These are phyloP conservation scores for Dioctria rufipes DNA, from an alignment of 2,888 invertebrate genomes.

Conservation along the genomic window DNA sequence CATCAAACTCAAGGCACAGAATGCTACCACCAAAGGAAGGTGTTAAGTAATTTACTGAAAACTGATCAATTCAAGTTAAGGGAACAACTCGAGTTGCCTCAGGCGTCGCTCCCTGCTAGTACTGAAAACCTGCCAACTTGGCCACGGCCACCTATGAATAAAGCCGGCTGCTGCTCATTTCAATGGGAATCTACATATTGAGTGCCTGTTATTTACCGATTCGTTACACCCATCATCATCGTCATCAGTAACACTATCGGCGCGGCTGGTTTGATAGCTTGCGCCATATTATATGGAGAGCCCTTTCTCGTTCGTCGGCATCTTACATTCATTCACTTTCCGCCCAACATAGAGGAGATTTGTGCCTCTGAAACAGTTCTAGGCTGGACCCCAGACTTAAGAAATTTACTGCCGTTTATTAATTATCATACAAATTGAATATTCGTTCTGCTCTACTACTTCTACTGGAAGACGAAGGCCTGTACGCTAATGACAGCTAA, in stretches of 20 bases:
- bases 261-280: conserved; percentile 10
- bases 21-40: not conserved
- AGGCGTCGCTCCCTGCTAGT: not conserved
- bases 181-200: conserved; percentile 49
- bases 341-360: too few relatives aligned
- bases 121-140: not conserved
- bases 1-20: conserved; percentile 11
- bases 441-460: conserved; percentile 61
- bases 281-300: not conserved
- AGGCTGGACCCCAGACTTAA: not conserved
- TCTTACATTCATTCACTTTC: not conserved
- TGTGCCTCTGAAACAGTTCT: too few relatives aligned
- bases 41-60: conserved; percentile 45
- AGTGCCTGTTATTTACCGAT: conserved; percentile 52
- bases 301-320: conserved; percentile 9
- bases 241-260: conserved; percentile 48
- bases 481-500: not conserved
- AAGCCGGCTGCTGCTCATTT: conserved; percentile 29
- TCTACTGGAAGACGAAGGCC: not conserved
- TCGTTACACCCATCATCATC: conserved; percentile 54
- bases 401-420: conserved; percentile 61
- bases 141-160: conserved; percentile 33
- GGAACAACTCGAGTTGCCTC: not conserved
- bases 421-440: conserved; percentile 64
- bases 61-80: conserved; percentile 16